These are phyloP conservation scores for Acanthurus leucopareius DNA, from an alignment of 2,797 vertebrate species.

Conservation along the genomic window DNA sequence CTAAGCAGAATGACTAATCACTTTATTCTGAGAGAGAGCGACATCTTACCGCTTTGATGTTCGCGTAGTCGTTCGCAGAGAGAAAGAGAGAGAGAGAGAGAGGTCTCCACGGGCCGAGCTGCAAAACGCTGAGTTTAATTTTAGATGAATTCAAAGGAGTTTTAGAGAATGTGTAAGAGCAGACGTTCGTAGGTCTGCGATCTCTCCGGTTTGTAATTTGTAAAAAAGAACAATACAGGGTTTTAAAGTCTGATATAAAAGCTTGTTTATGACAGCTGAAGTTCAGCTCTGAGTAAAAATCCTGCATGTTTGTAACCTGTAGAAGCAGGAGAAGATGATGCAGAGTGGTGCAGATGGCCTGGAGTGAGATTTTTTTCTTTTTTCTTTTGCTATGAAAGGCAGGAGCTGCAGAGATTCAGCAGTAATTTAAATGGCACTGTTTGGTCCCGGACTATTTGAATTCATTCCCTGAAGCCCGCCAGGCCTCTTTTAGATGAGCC, in stretches of 20 bases:
- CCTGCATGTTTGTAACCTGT: conserved; percentile 42
- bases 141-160: conserved; percentile 2
- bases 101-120: background rate
- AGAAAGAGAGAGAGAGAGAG: background rate
- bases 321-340: conserved; percentile 2
- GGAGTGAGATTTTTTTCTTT: conserved; percentile 24
- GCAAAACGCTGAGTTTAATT: conserved; percentile 27
- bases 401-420: conserved; percentile 55
- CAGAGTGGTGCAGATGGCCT: conserved; percentile 44
- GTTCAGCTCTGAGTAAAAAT: conserved; percentile 23
- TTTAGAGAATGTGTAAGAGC: conserved; percentile 13
- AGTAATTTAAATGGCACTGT: conserved; percentile 69
- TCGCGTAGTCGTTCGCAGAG: conserved; percentile 20
- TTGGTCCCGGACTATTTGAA: conserved; percentile 68
- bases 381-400: conserved; percentile 44
- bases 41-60: conserved; percentile 21
- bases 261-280: conserved; percentile 24
- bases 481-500: conserved; percentile 61
- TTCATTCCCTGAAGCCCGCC: conserved; percentile 55
- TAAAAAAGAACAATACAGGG: background rate
- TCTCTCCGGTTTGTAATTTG: conserved; percentile 4
- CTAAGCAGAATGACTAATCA: conserved; percentile 39
- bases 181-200: background rate
- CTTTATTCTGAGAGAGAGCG: conserved; percentile 32
- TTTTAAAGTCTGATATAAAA: conserved; percentile 14